Evolutionary conservation across 2,113 vertebrate species (phyloP), one percentile per base, ranked within the genome.

Genomic region (Tringa solitaria): DNA sequence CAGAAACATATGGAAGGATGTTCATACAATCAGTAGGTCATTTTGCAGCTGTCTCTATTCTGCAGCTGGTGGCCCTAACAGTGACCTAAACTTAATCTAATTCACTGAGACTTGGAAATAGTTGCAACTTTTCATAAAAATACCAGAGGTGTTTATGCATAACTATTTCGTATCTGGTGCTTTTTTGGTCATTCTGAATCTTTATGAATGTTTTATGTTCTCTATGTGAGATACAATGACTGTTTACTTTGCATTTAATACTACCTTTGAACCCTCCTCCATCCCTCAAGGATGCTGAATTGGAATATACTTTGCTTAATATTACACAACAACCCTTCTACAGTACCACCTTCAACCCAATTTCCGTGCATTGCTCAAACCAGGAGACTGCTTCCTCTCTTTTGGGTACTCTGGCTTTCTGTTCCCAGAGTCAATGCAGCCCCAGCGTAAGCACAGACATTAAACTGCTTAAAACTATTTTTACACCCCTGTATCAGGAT

Each of bases 1-100:
- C n/a, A 69, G 78, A 91, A 96, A 87, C 94, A 96, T 46, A 85
- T 93, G 93, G 70, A 94, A 79, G 41, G 39, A 79, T 80, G 78
- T 57, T 94, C 91, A 70, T 74, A 84, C 12, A 78, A 59, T 56
- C 89, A 59, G 54, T 74, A 63, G 60, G 60, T 84, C 64, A 76
- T 91, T 96, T 90, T 87, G 74, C 95, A 96, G 35, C 84, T 94
- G 89, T 74, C 24, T 92, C 74, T 72, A 13, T 69, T 82, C 76
- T 89, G 89, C 91, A 95, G 95, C 91, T 96, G 89, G 48, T 73
- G 54, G 61, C 54, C 78, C n/a, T 68, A 61, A 76, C 35, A 32
- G 41, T 83, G 87, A 95, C 89, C 91, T 87, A 64, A 79, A 89
- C 53, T n/a, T 89, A 41, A 89, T 75, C 68, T 72, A 72, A 89